These are phyloP conservation scores for Muraenolepis orangiensis DNA, from an alignment of 2,797 vertebrate genomes.

Conservation along the genomic window DNA sequence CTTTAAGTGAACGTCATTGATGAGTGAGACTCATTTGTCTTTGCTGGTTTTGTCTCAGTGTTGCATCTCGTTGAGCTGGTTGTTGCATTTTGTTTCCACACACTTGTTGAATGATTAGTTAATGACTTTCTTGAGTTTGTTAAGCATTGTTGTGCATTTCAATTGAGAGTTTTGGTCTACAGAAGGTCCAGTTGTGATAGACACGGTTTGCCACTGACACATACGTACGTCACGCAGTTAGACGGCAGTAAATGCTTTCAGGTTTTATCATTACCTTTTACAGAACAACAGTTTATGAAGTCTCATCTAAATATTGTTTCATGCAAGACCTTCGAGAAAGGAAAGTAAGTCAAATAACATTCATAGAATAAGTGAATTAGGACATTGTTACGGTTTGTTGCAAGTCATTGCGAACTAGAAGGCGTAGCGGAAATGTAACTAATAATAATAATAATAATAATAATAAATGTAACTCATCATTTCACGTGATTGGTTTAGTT, in stretches of 20 bases:
- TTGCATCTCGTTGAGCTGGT: too few relatives aligned
- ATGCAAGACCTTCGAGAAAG: constrained; percentile 35
- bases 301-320: constrained; percentile 53
- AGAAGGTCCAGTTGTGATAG: too few relatives aligned
- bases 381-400: constrained; percentile 53
- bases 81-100: too few relatives aligned
- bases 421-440: constrained; percentile 32
- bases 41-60: too few relatives aligned
- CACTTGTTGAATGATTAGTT: too few relatives aligned
- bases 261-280: constrained; percentile 40
- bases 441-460: too few relatives aligned
- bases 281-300: constrained; percentile 43
- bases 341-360: constrained; percentile 34
- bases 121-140: too few relatives aligned
- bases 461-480: constrained; percentile 39
- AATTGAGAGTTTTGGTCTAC: too few relatives aligned
- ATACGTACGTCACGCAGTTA: constrained; percentile 34
- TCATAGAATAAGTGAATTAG: constrained; percentile 55
- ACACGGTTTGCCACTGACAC: too few relatives aligned
- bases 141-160: too few relatives aligned
- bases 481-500: constrained; percentile 30
- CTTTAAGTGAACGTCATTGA: too few relatives aligned
- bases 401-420: constrained; percentile 47
- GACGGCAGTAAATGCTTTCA: constrained; percentile 33
- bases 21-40: too few relatives aligned